Base-by-base conservation (phyloP, 2,888 invertebrate genomes). In the Patella depressa region DNA sequence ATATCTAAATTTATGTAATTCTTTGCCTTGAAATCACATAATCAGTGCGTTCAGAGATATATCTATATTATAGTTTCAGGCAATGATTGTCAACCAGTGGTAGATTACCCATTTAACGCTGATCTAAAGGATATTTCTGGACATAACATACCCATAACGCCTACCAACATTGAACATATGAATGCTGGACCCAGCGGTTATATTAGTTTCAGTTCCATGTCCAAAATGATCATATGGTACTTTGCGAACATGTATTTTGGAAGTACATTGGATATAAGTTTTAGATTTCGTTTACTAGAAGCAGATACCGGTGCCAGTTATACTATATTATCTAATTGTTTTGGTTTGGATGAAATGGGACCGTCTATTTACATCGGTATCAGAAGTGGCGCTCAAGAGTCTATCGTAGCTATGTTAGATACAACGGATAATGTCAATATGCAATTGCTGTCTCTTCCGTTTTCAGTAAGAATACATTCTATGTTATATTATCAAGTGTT, bases 351-450 rank as follows among this genome's bases (percentile, higher is more conserved):
- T 15, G 65, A 19, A 24, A 65, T 65, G 65, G 65, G 65, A 12
- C 65, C 65, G 11, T 65, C 65, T 14, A 65, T 65, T 24, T 65
- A 65, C 24, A 65, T 65, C 11, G 65, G 65, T 24, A 24, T 65
- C 19, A 19, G 24, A 24, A 65, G 24, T 65, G 65, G 65, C 14
- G 24, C 24, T 24, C 19, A 24, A 19, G 24, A 65, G 14, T 3
- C 19, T 24, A 65, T 65, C 11, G 24, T 65, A 24, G 65, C 65
- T 3, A 19, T 65, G 19, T 3, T 65, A 11, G 65, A 65, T 14
- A 65, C 65, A 12, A 65, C 65, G 11, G 65, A 65, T 65, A 24
- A 65, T 65, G 65, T 65, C 24, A 65, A 65, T 65, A 65, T 65
- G 65, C 19, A 65, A 4, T 19, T 24, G 65, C 3, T 65, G 24